These are phyloP conservation scores for Imbricaverruca yamaguchii DNA, from an alignment of 2,888 invertebrate species.

Conservation along the genomic window DNA sequence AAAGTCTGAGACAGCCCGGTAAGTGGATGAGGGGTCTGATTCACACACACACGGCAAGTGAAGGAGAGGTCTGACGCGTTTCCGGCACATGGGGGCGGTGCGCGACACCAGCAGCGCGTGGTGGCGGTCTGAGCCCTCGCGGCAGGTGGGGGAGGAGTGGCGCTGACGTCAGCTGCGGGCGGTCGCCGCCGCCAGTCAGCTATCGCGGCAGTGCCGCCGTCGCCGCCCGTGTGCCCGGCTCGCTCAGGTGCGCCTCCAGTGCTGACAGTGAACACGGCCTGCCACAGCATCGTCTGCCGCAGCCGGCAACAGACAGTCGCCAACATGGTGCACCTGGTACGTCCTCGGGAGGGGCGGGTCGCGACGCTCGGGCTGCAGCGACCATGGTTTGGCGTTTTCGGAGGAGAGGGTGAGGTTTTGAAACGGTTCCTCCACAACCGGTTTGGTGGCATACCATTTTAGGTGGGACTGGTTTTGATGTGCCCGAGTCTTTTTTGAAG, in stretches of 20 bases:
- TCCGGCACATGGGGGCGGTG: neutral
- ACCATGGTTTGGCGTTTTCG: too few species aligned
- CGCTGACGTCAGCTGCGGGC: neutral
- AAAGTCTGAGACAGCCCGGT: too few species aligned
- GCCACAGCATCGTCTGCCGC: neutral
- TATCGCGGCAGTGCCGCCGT: slow-evolving; percentile 2
- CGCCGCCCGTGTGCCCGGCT: neutral
- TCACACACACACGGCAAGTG: too few species aligned
- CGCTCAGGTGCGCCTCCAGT: neutral
- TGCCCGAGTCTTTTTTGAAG: too few species aligned
- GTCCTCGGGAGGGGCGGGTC: neutral
- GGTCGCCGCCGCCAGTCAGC: neutral
- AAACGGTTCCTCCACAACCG: too few species aligned
- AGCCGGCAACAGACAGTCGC: neutral
- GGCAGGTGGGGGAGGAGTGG: neutral
- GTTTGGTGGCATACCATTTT: too few species aligned
- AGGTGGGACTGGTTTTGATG: too few species aligned
- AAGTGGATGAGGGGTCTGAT: too few species aligned
- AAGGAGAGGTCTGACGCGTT: too few species aligned
- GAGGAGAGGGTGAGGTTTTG: too few species aligned
- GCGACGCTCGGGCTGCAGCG: too few species aligned
- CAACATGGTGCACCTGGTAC: slow-evolving; percentile 7
- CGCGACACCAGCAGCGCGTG: neutral
- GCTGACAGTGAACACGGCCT: neutral
- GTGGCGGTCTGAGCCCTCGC: neutral